These are phyloP conservation scores for Antheraea assamensis DNA, from an alignment of 2,888 invertebrate species.

Conservation along the genomic window DNA sequence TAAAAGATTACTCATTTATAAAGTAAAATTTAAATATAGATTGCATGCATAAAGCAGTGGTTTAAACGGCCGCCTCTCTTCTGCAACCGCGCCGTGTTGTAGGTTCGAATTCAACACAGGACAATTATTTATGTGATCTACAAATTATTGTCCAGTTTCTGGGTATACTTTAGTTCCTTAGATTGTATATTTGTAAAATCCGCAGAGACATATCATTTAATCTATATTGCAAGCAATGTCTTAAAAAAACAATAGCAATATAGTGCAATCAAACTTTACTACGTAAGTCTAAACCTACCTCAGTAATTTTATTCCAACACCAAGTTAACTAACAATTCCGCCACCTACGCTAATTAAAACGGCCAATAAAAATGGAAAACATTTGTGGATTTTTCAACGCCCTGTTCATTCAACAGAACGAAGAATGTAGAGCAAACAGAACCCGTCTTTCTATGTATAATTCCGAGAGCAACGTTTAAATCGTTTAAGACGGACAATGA, in stretches of 20 bases:
- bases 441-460: background rate
- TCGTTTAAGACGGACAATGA: constrained; percentile 30
- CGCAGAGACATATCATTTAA: no score
- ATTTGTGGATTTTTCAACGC: constrained; percentile 7
- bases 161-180: no score
- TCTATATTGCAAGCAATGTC: no score
- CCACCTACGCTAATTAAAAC: constrained; percentile 2
- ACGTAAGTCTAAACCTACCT: background rate
- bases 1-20: no score
- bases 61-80: no score
- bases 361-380: background rate
- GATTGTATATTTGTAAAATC: no score
- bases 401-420: background rate
- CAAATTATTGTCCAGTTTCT: no score
- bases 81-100: no score
- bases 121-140: no score
- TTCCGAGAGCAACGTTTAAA: constrained; percentile 21
- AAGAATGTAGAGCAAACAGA: constrained; percentile 10
- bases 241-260: background rate
- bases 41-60: no score
- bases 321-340: background rate
- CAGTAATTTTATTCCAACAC: constrained; percentile 7
- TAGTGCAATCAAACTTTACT: background rate
- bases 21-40: no score
- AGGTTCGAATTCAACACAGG: no score